Percentiles rank a stretch among this genome's conserved stretches.
phyloP scores from a whole-genome alignment of 2,113 vertebrate species.

The Phodopus roborovskii region DNA sequence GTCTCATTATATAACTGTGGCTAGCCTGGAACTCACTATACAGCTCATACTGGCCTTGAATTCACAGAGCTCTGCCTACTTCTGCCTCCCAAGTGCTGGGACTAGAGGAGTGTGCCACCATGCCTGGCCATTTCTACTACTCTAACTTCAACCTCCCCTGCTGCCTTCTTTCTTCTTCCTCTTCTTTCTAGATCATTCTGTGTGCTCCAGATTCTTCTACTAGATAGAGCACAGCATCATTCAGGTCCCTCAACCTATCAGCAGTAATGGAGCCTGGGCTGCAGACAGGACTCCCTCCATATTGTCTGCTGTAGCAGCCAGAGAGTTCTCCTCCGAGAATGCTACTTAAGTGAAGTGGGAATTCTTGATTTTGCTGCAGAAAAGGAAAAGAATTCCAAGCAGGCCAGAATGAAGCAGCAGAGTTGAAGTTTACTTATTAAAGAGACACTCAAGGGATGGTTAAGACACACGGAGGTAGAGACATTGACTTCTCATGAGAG shows the following conservation, averaged over 20 bases:
- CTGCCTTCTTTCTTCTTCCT: neutral
- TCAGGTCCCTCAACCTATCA: neutral
- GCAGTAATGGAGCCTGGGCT: neutral
- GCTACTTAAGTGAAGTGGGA: neutral
- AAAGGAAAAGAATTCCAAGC: neutral
- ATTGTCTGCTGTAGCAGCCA: neutral
- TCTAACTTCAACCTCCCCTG: neutral
- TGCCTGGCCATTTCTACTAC: neutral
- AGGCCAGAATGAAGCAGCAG: neutral
- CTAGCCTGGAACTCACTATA: neutral
- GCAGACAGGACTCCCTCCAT: neutral
- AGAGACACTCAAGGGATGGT: neutral
- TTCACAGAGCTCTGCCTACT: neutral
- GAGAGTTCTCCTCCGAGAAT: neutral
- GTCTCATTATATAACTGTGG: neutral
- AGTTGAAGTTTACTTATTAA: neutral
- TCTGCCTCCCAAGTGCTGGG: neutral
- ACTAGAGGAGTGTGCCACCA: neutral
- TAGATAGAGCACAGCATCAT: neutral
- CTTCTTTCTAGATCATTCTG: neutral
- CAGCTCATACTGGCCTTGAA: neutral
- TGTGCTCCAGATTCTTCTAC: neutral
- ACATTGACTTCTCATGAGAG: neutral
- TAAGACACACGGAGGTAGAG: neutral
- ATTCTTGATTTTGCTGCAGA: neutral